Evolutionary conservation across 2,888 invertebrate genomes (phyloP), one percentile per base, ranked within the genome.

Genomic region (Phortica magna): DNA sequence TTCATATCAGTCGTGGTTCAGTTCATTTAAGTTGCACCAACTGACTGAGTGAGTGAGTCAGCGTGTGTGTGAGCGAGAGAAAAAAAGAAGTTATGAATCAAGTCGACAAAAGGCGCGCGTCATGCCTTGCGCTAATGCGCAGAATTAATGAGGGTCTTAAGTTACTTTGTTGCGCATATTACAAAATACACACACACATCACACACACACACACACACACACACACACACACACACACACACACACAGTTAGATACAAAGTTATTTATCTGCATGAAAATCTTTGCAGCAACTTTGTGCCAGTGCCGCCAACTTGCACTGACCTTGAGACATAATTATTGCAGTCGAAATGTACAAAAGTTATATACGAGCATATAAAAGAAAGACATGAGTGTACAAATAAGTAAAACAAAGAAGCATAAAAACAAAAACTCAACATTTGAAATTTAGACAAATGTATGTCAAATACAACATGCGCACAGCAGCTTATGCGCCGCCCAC

Each of bases 381-480:
- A 43, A 61, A 9, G 10, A 68, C 17, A 72, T 70, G 42, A 39
- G 73, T n/a, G 17, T 43, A 31, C 31, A 64, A 42, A 10, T 19
- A 65, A 6, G 6, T 6, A 7, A 41, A 19, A 22, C 22, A 71
- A 42, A 70, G 0, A 6, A 55, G 70, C 75, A 59, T 39, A 68
- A 76, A 78, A 77, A 76, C 77, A 76, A 79, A 81, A 78, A 78
- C 70, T 64, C 70, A 70, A 70, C 31, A 70, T 3, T 55, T 55
- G 7, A 71, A 55, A 31, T 67, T 67, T 74, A 83, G 83, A 80
- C 87, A 82, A 85, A 85, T 88, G 88, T 85, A 84, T 85, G 85
- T 84, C 87, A 88, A 87, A 87, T 88, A 88, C 81, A 84, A 78
- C 85, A 85, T 88, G 88, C 88, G 7, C 22, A 43, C 53, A 64